A percentile compares a stretch with the other conserved stretches of the same genome.
Conservation (phyloP, 2,888 invertebrate genomes). For the Stramonita haemastoma region DNA sequence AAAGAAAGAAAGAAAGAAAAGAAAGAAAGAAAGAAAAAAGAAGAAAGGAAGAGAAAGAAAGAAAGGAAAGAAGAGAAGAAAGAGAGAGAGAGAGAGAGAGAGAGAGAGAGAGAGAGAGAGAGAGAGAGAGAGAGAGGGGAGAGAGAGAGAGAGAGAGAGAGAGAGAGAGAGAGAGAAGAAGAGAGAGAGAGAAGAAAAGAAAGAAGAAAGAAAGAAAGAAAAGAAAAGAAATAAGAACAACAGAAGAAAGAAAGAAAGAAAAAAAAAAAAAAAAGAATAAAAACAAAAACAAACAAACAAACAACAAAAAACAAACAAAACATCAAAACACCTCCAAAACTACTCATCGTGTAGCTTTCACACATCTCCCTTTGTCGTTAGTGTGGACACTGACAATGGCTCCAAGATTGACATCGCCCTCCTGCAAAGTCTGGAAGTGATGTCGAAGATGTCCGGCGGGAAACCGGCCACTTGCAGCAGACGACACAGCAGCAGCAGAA, state of each 20-base stretch:
- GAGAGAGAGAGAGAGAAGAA: neutral
- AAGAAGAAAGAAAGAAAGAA: neutral
- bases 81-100: neutral
- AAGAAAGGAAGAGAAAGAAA: too few species aligned
- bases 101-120: too few species aligned
- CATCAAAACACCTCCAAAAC: neutral
- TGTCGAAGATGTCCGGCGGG: slow-evolving; percentile 53
- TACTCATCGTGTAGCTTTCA: slow-evolving; percentile 23
- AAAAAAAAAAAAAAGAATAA: neutral
- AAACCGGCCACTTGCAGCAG: slow-evolving; percentile 35
- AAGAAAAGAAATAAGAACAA: neutral
- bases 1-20: too few species aligned
- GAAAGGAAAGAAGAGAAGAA: too few species aligned
- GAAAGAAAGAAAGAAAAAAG: neutral
- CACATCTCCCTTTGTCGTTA: slow-evolving; percentile 49
- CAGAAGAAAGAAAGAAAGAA: neutral
- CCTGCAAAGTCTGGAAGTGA: slow-evolving; percentile 37
- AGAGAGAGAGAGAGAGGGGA: neutral
- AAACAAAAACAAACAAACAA: neutral
- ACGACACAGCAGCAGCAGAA: neutral
- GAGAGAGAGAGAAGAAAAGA: neutral
- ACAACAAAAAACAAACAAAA: neutral
- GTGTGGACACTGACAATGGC: slow-evolving; percentile 60
- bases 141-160: slow-evolving; percentile 5
- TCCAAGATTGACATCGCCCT: slow-evolving; percentile 60